A percentile compares a stretch with the other conserved stretches of the same genome.
Evolutionary conservation across 2,888 invertebrate species (phyloP).

Genomic region (Plebejus anna): DNA sequence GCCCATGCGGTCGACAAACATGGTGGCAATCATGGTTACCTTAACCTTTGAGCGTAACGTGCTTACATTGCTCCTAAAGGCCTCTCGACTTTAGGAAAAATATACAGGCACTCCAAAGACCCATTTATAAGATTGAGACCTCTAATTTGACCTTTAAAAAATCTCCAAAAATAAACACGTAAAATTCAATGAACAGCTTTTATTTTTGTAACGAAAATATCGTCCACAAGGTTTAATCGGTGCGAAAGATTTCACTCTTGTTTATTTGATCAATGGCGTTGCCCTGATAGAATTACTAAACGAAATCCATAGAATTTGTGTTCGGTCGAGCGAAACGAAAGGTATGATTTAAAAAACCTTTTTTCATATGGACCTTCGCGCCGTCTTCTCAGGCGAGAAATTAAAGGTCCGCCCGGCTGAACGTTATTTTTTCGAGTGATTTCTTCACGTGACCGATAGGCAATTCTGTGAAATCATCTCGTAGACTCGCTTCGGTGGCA

Average conservation of each 20-base stretch:
- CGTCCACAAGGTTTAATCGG: conserved; percentile 15
- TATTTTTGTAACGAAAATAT: neutral
- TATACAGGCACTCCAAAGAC: neutral
- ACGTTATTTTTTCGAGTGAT: conserved; percentile 51
- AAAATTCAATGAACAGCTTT: neutral
- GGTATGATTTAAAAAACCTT: conserved; percentile 52
- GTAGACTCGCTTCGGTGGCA: conserved; percentile 16
- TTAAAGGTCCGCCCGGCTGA: conserved; percentile 50
- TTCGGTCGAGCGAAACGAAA: conserved; percentile 50
- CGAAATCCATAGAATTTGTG: conserved; percentile 40
- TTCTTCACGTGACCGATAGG: conserved; percentile 40
- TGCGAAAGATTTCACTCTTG: conserved; percentile 14
- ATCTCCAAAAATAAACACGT: neutral
- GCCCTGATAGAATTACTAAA: conserved; percentile 34
- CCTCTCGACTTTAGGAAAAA: no score
- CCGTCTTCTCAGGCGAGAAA: conserved; percentile 58
- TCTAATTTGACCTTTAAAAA: neutral
- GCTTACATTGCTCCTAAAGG: no score
- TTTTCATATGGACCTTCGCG: conserved; percentile 38
- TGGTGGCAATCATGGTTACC: no score
- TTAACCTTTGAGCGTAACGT: no score
- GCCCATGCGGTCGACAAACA: no score
- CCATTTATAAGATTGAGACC: neutral
- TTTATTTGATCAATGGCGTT: conserved; percentile 18
- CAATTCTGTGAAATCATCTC: conserved; percentile 35